A percentile compares a stretch with the other conserved stretches of the same genome.
Evolutionary conservation across 2,797 vertebrate genomes (phyloP).

Genomic region (Acanthopagrus latus): DNA sequence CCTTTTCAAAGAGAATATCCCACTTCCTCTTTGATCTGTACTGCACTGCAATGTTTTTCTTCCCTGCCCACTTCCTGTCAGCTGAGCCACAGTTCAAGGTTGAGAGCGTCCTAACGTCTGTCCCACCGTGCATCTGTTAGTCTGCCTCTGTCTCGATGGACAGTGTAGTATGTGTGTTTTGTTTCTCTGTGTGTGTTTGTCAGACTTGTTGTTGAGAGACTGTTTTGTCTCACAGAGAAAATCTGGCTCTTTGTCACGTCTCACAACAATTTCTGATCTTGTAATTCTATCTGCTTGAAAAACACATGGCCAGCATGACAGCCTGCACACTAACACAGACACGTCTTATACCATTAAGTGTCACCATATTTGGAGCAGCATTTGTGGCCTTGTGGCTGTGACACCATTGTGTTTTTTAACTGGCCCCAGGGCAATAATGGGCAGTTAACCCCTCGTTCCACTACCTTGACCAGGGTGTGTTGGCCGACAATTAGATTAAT

Average conservation of each 20-base stretch:
- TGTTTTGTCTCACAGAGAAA: constrained; percentile 30
- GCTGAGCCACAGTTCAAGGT: constrained; percentile 27
- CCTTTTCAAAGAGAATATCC: constrained; percentile 32
- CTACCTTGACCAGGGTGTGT: background rate
- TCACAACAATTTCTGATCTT: constrained; percentile 23
- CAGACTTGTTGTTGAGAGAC: constrained; percentile 26
- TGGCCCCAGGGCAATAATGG: background rate
- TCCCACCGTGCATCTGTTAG: constrained; percentile 57
- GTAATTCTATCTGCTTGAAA: constrained; percentile 29
- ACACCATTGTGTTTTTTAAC: background rate
- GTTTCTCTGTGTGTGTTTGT: constrained; percentile 35
- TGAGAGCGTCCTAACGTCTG: constrained; percentile 45
- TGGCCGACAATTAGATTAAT: background rate
- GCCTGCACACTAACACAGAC: constrained; percentile 17
- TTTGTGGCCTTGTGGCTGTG: background rate
- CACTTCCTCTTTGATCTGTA: constrained; percentile 40
- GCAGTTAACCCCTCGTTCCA: too few species aligned
- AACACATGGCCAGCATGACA: constrained; percentile 7
- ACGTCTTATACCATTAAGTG: background rate
- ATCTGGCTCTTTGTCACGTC: constrained; percentile 18
- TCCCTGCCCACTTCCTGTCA: constrained; percentile 53
- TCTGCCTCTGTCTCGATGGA: constrained; percentile 63
- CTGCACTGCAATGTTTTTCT: constrained; percentile 36
- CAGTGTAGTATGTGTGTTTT: constrained; percentile 27
- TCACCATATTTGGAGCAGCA: background rate